phyloP scores from a whole-genome alignment of 2,113 vertebrate genomes.

The Butorides virescens region DNA sequence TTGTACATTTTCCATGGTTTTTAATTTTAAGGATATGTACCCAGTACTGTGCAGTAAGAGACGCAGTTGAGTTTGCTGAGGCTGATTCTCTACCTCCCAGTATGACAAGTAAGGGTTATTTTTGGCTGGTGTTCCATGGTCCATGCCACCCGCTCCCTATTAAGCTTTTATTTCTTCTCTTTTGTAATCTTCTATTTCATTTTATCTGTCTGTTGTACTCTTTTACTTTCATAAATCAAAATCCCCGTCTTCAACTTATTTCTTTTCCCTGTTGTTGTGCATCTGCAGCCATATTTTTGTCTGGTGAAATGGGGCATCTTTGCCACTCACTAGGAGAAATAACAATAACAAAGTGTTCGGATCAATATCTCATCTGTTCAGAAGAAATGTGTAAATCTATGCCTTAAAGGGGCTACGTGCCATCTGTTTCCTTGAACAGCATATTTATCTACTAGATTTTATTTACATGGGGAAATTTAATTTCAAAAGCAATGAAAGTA shows the following conservation, averaged over 20 bases:
- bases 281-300: background rate
- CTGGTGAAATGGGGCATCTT: background rate
- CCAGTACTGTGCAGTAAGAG: background rate
- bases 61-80: background rate
- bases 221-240: constrained; percentile 28
- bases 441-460: background rate
- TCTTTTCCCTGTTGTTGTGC: background rate
- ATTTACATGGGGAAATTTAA: background rate
- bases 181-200: background rate
- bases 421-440: background rate
- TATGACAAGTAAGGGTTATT: background rate
- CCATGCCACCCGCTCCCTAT: background rate
- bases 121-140: background rate
- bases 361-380: constrained; percentile 1
- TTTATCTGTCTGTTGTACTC: background rate
- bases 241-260: background rate
- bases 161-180: background rate
- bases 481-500: background rate
- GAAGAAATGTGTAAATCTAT: background rate
- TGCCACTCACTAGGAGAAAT: background rate
- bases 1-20: background rate
- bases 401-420: background rate
- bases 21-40: background rate
- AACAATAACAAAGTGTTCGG: background rate
- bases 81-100: background rate